Base-by-base conservation (phyloP, 2,888 invertebrate genomes). In the Tipula confusa region DNA sequence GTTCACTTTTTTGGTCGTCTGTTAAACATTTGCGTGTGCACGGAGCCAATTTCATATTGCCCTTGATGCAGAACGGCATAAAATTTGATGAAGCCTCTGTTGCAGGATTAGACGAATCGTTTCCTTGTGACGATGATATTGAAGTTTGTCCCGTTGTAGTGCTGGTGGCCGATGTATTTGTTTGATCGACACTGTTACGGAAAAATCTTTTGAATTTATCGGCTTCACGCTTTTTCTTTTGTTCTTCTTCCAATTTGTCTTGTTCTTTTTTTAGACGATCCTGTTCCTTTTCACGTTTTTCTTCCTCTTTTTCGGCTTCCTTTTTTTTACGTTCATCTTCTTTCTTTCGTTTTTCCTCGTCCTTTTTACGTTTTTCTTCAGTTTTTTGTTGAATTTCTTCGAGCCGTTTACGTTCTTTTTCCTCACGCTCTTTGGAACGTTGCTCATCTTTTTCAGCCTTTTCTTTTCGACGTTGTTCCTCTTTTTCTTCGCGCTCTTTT, bases 31-130 rank as follows among this genome's bases (percentile, higher is more conserved):
- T 90, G 85, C 97, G 92, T 15, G 90, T 89, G 2, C 92, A 87
- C 0, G 96, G 96, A 1, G 98, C 97, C 84, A 98, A 87, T 87
- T 93, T 93, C 97, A 98, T 98, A 87, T 96, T 95, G 43, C 93
- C 93, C 90, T 97, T 97, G 2, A 97, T 89, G 88, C 93, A 92
- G 86, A 94, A 94, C 0, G 93, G 93, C 90, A 92, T 93, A 86
- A 94, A 94, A 84, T 90, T 86, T 85, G 85, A 29, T 83, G 85
- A 84, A 84, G 86, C 85, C 89, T 91, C 0, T 90, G 86, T 7
- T 88, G 86, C n/a, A 87, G 88, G 64, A 24, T 64, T 64, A 2
- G 64, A 64, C 24, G 64, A 9, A 2, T 64, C 64, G 24, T 64
- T 64, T 64, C 64, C 64, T 64, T 64, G 64, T 7, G 64, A 64